Evolutionary conservation across 2,113 vertebrate species (phyloP).

Genomic region (Tympanuchus pallidicinctus): DNA sequence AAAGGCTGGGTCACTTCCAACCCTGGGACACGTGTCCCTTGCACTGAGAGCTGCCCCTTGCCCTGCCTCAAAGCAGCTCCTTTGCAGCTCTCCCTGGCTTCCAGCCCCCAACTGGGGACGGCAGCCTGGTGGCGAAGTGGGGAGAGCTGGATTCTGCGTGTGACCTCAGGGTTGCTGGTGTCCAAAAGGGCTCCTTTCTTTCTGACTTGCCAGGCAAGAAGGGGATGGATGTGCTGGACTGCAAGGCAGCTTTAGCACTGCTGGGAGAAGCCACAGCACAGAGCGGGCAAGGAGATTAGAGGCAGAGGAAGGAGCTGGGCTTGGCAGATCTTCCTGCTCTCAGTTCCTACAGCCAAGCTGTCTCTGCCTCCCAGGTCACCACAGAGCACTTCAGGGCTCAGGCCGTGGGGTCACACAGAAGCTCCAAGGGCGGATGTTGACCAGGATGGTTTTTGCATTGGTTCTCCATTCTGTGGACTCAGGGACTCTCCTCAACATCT

Average conservation of each 20-base stretch:
- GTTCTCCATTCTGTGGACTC: background rate
- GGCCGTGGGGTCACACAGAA: background rate
- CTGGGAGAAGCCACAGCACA: background rate
- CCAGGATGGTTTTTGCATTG: background rate
- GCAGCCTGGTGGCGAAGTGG: accelerated
- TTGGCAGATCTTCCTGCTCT: background rate
- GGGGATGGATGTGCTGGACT: background rate
- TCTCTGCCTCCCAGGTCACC: background rate
- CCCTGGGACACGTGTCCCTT: background rate
- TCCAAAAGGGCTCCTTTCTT: background rate
- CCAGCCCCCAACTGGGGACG: accelerated
- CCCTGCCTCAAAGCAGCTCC: background rate
- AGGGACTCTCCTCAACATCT: no score
- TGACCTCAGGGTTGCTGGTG: background rate
- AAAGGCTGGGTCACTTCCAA: accelerated
- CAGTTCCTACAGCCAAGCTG: background rate
- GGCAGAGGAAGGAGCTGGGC: background rate
- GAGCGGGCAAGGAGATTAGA: background rate
- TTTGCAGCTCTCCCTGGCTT: accelerated
- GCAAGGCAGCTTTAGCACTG: background rate
- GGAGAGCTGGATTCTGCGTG: accelerated
- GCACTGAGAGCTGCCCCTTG: background rate
- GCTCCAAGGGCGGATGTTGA: background rate
- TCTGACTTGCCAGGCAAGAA: background rate
- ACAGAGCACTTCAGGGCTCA: background rate